Percentiles rank a stretch among this genome's conserved stretches.
Evolutionary conservation across 2,797 vertebrate species (phyloP).

Genomic region (Synaphobranchus kaupii): DNA sequence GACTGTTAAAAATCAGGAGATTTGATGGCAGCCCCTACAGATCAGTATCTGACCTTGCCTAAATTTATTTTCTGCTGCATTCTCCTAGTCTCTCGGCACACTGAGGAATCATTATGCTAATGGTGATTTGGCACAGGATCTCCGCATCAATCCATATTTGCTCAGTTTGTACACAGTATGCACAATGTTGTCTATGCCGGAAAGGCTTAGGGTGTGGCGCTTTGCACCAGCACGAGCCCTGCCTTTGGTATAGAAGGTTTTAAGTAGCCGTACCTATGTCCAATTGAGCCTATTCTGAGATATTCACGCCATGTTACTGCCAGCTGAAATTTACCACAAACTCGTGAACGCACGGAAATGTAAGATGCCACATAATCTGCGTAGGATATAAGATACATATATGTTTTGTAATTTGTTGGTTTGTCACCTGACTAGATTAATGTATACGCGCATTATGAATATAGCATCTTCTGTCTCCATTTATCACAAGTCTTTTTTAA

Average conservation of each 20-base stretch:
- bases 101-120: background rate
- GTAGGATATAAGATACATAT: background rate
- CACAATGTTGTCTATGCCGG: background rate
- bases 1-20: background rate
- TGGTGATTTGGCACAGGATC: constrained; percentile 6
- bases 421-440: background rate
- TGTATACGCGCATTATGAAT: background rate
- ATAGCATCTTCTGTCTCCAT: background rate
- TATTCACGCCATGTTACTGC: background rate
- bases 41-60: background rate
- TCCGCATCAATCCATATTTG: background rate
- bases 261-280: background rate
- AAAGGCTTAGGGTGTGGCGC: background rate
- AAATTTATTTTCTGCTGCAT: background rate
- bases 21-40: background rate
- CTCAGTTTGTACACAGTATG: background rate
- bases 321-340: background rate
- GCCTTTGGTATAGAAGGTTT: background rate
- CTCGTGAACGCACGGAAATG: background rate
- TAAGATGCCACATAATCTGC: background rate
- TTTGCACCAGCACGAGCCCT: background rate
- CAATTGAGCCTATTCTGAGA: background rate
- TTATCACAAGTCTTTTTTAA: background rate
- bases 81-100: background rate
- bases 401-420: background rate